phyloP scores from a whole-genome alignment of 2,113 vertebrate species.

The Pomatostomus ruficeps region DNA sequence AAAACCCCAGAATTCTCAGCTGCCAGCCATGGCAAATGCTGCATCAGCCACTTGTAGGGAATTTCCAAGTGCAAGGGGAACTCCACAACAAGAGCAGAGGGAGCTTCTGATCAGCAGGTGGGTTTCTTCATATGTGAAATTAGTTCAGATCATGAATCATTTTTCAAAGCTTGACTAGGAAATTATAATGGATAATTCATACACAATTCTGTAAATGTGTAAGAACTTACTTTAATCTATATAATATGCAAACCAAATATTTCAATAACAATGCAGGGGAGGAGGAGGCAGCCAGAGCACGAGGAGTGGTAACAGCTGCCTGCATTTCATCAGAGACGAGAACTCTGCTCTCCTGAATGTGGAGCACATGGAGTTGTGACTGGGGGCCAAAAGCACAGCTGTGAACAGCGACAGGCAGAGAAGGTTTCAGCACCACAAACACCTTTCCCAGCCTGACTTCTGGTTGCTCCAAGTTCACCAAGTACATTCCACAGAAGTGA shows the following conservation, averaged over 20 bases:
- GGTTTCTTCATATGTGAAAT: background rate
- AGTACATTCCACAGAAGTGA: accelerated
- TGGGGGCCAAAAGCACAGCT: background rate
- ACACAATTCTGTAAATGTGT: background rate
- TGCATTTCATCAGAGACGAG: background rate
- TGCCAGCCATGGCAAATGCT: background rate
- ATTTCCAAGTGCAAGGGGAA: background rate
- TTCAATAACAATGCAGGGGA: background rate
- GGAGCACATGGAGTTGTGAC: background rate
- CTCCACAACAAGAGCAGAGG: background rate
- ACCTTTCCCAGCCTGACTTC: background rate
- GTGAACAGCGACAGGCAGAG: background rate
- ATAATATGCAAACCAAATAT: background rate
- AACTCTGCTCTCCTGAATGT: background rate
- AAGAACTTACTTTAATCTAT: background rate
- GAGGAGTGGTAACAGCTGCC: background rate
- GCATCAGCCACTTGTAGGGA: background rate
- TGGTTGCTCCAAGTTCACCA: background rate
- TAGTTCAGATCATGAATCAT: background rate
- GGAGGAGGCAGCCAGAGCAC: background rate
- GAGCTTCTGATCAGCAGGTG: background rate
- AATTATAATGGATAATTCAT: background rate
- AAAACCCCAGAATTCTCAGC: background rate
- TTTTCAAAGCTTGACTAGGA: background rate
- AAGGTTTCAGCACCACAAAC: background rate